Evolutionary conservation across 2,888 invertebrate species (phyloP).

Genomic region (Blera fallax): DNA sequence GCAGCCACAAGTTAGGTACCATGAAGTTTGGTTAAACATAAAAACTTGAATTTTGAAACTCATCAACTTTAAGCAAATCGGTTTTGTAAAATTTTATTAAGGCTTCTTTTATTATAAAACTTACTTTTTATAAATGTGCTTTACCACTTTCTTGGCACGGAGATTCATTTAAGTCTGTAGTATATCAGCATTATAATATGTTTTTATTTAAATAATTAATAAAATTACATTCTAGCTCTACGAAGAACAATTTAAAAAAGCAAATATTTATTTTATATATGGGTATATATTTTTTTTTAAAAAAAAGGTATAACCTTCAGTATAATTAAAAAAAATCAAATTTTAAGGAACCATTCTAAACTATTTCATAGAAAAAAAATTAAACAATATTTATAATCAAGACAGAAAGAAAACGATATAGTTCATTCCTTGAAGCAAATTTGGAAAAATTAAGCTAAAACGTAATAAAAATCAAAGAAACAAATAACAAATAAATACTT

Average conservation of each 20-base stretch:
- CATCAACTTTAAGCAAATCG: too few relatives aligned
- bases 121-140: conserved; percentile 45
- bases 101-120: neutral
- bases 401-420: conserved; percentile 58
- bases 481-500: neutral
- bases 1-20: too few relatives aligned
- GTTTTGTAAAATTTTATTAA: conserved; percentile 30
- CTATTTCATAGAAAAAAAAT: conserved; percentile 36
- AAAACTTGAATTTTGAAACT: too few relatives aligned
- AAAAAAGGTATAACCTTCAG: neutral
- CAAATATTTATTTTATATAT: conserved; percentile 37
- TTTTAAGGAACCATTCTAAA: conserved; percentile 65
- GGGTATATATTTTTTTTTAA: too few relatives aligned
- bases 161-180: conserved; percentile 31
- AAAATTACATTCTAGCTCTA: conserved; percentile 68
- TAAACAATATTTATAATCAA: conserved; percentile 46
- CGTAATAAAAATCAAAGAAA: conserved; percentile 7
- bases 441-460: conserved; percentile 39
- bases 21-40: too few relatives aligned
- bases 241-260: conserved; percentile 49
- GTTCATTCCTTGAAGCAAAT: conserved; percentile 69
- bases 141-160: conserved; percentile 13
- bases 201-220: conserved; percentile 29
- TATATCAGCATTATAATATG: conserved; percentile 26
- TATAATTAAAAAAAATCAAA: conserved; percentile 11